Evolutionary conservation across 2,888 invertebrate species (phyloP).

Genomic region (Hydropsyche betteni): DNA sequence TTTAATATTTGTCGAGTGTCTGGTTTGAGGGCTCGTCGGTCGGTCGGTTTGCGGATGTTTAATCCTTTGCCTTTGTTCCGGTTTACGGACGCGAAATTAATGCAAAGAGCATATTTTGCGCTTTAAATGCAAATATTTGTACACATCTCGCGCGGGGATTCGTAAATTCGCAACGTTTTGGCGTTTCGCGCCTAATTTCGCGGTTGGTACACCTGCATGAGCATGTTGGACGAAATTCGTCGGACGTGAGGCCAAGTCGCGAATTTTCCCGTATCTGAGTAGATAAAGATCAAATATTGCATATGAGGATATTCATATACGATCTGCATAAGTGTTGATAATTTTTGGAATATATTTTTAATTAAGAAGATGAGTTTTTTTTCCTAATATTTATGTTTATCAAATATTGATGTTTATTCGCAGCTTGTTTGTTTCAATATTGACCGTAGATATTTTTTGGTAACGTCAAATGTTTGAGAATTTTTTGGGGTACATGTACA

Average conservation of each 20-base stretch:
- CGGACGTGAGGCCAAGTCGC: neutral
- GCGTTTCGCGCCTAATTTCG: neutral
- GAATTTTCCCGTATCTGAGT: too few relatives aligned
- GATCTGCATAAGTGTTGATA: too few relatives aligned
- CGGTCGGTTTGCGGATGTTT: slow-evolving; percentile 5
- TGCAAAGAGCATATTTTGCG: slow-evolving; percentile 35
- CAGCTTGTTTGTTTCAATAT: too few relatives aligned
- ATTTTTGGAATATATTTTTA: too few relatives aligned
- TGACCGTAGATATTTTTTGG: too few relatives aligned
- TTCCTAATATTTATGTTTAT: too few relatives aligned
- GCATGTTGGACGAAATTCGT: neutral
- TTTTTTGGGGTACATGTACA: too few relatives aligned
- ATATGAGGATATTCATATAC: too few relatives aligned
- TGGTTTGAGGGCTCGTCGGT: neutral
- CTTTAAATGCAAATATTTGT: slow-evolving; percentile 33
- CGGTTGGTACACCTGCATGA: neutral
- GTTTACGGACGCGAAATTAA: slow-evolving; percentile 32
- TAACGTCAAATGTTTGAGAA: too few relatives aligned
- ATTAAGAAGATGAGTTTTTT: too few relatives aligned
- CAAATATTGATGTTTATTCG: too few relatives aligned
- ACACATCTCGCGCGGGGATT: neutral
- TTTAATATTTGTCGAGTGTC: slow-evolving; percentile 10
- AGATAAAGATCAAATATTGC: too few relatives aligned
- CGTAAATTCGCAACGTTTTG: neutral
- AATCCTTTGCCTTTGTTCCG: slow-evolving; percentile 31